A percentile compares a stretch with the other conserved stretches of the same genome.
These are phyloP conservation scores for Drosophila arawakana DNA, from an alignment of 1,140 invertebrate species.

Conservation along the genomic window DNA sequence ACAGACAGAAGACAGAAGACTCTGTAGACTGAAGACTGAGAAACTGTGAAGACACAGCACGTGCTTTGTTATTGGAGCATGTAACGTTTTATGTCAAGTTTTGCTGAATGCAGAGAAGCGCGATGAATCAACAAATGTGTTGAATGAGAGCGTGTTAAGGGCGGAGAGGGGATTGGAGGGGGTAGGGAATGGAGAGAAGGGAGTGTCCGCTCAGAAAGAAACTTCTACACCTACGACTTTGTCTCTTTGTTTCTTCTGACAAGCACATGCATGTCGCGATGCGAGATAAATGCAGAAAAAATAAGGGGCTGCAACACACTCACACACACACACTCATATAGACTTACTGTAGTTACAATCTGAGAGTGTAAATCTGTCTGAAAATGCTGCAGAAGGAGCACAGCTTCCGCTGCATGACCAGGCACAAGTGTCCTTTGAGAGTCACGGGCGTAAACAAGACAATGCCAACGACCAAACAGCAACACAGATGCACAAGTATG, in stretches of 20 bases:
- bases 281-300: conserved; percentile 56
- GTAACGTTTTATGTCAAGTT: conserved; percentile 58
- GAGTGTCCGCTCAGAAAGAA: conserved; percentile 1
- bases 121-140: conserved; percentile 69
- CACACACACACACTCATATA: not conserved
- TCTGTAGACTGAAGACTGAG: not conserved
- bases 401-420: conserved; percentile 59
- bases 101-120: conserved; percentile 22
- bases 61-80: conserved; percentile 71
- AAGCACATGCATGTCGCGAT: conserved; percentile 50
- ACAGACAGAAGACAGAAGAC: not conserved
- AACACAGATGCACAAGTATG: conserved; percentile 28
- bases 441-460: conserved; percentile 75
- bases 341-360: conserved; percentile 28
- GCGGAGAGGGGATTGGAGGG: not conserved
- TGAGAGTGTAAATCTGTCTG: conserved; percentile 40
- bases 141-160: conserved; percentile 27
- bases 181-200: too few species aligned
- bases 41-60: conserved; percentile 43
- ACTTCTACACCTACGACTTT: conserved; percentile 56
- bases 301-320: conserved; percentile 28
- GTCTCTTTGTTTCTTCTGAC: conserved; percentile 47
- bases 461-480: conserved; percentile 36
- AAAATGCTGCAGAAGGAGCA: conserved; percentile 24
- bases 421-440: conserved; percentile 71